These are phyloP conservation scores for Redunca redunca DNA, from an alignment of 2,113 vertebrate genomes.

Conservation along the genomic window DNA sequence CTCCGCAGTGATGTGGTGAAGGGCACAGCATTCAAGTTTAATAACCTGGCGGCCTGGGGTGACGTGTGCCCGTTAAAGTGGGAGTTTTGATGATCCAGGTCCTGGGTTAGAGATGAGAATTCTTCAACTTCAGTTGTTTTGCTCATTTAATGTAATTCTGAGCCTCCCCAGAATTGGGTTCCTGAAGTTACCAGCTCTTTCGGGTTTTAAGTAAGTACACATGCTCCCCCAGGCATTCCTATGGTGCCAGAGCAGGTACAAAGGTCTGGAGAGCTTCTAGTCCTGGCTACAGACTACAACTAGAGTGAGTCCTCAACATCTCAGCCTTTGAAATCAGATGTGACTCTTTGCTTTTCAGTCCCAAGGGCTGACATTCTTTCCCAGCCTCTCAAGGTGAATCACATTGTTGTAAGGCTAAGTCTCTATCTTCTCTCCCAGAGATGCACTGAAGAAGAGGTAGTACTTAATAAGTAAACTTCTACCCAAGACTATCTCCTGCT, in stretches of 20 bases:
- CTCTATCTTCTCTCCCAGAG: not conserved
- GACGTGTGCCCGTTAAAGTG: not conserved
- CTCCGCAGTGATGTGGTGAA: rapidly evolving
- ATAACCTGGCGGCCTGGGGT: not conserved
- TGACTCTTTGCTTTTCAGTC: not conserved
- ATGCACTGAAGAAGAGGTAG: not conserved
- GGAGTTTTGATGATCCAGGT: not conserved
- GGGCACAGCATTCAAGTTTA: rapidly evolving
- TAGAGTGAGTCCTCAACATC: not conserved
- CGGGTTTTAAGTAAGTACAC: not conserved
- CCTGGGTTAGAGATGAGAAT: not conserved
- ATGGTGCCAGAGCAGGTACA: not conserved
- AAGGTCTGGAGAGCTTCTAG: not conserved
- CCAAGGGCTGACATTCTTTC: not conserved
- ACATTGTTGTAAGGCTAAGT: not conserved
- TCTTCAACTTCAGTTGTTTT: not conserved
- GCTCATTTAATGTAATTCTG: not conserved
- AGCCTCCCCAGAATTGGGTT: not conserved
- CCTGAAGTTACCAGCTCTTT: not conserved
- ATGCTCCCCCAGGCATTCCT: not conserved
- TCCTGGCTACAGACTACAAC: not conserved
- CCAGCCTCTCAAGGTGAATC: not conserved
- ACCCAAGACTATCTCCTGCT: not conserved
- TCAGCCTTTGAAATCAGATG: not conserved
- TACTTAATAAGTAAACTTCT: not conserved